Evolutionary conservation across 2,113 vertebrate genomes (phyloP).

Genomic region (Leptocoma aspasia): DNA sequence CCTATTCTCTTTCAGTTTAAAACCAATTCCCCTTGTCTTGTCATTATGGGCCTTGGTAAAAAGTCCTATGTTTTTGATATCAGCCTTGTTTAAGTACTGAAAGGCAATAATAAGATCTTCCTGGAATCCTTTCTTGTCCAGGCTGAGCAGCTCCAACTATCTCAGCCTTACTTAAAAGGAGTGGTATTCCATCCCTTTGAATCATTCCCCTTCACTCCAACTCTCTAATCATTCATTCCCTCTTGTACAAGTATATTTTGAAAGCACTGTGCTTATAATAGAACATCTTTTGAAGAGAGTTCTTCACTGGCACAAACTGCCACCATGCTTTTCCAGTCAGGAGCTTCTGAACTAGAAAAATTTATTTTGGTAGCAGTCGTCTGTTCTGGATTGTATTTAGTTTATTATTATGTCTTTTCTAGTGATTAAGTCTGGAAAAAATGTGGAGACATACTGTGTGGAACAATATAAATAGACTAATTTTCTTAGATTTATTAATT

Average conservation of each 20-base stretch:
- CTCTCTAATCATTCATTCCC: neutral
- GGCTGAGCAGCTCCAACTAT: neutral
- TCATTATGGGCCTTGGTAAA: neutral
- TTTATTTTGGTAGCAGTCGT: neutral
- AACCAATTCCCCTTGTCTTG: neutral
- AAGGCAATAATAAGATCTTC: neutral
- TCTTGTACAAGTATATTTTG: neutral
- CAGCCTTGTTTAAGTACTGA: neutral
- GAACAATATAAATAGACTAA: neutral
- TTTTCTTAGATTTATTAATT: neutral
- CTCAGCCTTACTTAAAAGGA: neutral
- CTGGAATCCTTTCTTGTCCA: neutral
- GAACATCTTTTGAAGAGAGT: neutral
- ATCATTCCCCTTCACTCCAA: neutral
- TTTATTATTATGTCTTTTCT: neutral
- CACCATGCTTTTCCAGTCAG: neutral
- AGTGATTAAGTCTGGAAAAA: neutral
- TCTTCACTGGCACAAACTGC: neutral
- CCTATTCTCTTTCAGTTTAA: neutral
- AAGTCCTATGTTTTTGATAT: neutral
- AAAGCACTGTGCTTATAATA: neutral
- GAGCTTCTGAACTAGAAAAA: neutral
- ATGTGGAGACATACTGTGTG: neutral
- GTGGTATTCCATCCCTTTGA: neutral
- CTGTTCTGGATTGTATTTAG: neutral